Conservation (phyloP, 2,113 vertebrate genomes). For the Misgurnus anguillicaudatus region DNA sequence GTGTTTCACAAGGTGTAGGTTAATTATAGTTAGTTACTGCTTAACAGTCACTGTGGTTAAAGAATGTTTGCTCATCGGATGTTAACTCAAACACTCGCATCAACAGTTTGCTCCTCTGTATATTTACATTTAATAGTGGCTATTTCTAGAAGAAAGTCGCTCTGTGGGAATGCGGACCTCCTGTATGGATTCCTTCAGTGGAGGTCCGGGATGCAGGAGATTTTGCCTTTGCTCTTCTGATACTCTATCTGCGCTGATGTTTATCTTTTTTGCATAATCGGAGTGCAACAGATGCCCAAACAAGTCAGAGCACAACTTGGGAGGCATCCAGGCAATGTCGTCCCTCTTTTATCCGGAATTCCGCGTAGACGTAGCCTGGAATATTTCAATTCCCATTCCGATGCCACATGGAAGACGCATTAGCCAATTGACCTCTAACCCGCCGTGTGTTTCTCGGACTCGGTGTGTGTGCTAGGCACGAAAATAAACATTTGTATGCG, state of each 20-base stretch:
- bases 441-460: constrained; percentile 24
- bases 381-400: constrained; percentile 31
- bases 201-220: constrained; percentile 19
- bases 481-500: constrained; percentile 35
- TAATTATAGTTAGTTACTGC: neutral
- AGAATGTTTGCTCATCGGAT: constrained; percentile 25
- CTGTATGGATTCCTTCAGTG: constrained; percentile 23
- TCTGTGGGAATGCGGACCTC: constrained; percentile 26
- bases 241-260: constrained; percentile 33
- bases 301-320: constrained; percentile 28
- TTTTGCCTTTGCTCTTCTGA: constrained; percentile 36
- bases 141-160: constrained; percentile 24
- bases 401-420: constrained; percentile 30
- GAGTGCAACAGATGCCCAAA: constrained; percentile 30
- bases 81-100: constrained; percentile 15
- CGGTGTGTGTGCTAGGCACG: constrained; percentile 3
- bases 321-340: constrained; percentile 23
- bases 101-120: constrained; percentile 16
- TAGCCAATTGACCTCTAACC: constrained; percentile 4
- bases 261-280: constrained; percentile 38
- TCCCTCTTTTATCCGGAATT: constrained; percentile 21
- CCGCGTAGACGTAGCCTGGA: constrained; percentile 11
- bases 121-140: constrained; percentile 32
- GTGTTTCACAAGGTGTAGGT: too few species aligned
- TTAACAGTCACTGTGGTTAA: constrained; percentile 17